Conservation (phyloP, 2,113 vertebrate species). For the Pimephales promelas region DNA sequence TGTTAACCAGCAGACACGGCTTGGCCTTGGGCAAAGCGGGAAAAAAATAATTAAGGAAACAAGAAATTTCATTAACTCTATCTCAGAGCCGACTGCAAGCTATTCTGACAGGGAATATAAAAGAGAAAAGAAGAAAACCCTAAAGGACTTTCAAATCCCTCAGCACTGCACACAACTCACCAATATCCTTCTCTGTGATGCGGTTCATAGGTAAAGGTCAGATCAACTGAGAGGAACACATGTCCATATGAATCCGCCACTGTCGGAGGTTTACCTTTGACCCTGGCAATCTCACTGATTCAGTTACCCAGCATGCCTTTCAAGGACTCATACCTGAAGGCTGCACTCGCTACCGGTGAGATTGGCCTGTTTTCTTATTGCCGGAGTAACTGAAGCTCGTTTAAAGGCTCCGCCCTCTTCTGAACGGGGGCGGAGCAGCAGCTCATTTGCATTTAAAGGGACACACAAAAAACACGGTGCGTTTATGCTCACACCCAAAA, state of each 20-base stretch:
- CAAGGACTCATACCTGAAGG: too few species aligned
- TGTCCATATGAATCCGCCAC: background rate
- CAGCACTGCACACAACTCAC: background rate
- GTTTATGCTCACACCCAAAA: too few species aligned
- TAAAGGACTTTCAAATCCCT: constrained; percentile 29
- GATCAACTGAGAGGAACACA: background rate
- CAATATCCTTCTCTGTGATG: constrained; percentile 16
- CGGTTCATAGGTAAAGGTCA: background rate
- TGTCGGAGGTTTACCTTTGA: too few species aligned
- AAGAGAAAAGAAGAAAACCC: constrained; percentile 24
- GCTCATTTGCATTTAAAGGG: too few species aligned
- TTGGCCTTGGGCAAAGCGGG: constrained; percentile 55
- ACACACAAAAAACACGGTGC: too few species aligned
- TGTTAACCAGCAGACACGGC: constrained; percentile 74
- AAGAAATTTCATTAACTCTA: constrained; percentile 85
- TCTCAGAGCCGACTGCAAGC: constrained; percentile 82
- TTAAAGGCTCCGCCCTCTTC: too few species aligned
- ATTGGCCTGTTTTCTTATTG: too few species aligned
- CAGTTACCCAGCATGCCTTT: too few species aligned
- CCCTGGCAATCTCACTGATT: too few species aligned
- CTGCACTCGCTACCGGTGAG: too few species aligned
- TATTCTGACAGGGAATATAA: constrained; percentile 81
- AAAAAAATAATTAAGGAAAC: constrained; percentile 82
- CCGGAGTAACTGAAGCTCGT: too few species aligned
- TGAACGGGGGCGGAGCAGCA: too few species aligned